Evolutionary conservation across 2,888 invertebrate genomes (phyloP), one percentile per base, ranked within the genome.

Genomic region (Synergus gifuensis): DNA sequence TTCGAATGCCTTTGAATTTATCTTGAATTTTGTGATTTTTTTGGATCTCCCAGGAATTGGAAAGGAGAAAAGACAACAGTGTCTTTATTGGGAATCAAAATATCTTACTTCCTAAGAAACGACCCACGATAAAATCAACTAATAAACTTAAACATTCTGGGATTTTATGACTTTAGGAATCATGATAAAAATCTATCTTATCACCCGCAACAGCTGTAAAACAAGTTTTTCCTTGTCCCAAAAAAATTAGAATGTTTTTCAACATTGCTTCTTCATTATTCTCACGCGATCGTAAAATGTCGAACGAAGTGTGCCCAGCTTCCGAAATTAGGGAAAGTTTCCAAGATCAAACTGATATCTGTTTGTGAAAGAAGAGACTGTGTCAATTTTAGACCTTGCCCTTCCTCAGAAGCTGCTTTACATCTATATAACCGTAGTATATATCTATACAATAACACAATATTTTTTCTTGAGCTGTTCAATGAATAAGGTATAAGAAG

Each of bases 261-360:
- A 11, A 69, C 46, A 46, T 16, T 22, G 14, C 46, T 28, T 67
- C 46, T 16, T 14, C 14, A 46, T 14, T 46, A 28, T 28, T 16
- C 46, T 46, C 28, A 18, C 22, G 22, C 67, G 46, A 49, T 69
- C 67, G 46, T 69, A 69, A 69, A 69, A 69, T 46, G 7, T 69
- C 67, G 18, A 69, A 44, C 9, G 42, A 12, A 49, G 67, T 22
- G 67, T 67, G 67, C 42, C 14, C 12, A 28, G 67, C 46, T 69
- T 69, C 67, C 67, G 46, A 69, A 69, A 69, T 14, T 28, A 69
- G 67, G 46, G 22, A 2, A 69, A 49, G 22, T 67, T 58, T 49
- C 28, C 28, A 69, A 69, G 67, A 69, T 69, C 67, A n/a, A 67
- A 28, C 46, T 46, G 22, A 67, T 67, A 67, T 69, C 18, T 44